phyloP scores from a whole-genome alignment of 92 coral and sea anemone genomes.

The Umimayanthus kanabou region DNA sequence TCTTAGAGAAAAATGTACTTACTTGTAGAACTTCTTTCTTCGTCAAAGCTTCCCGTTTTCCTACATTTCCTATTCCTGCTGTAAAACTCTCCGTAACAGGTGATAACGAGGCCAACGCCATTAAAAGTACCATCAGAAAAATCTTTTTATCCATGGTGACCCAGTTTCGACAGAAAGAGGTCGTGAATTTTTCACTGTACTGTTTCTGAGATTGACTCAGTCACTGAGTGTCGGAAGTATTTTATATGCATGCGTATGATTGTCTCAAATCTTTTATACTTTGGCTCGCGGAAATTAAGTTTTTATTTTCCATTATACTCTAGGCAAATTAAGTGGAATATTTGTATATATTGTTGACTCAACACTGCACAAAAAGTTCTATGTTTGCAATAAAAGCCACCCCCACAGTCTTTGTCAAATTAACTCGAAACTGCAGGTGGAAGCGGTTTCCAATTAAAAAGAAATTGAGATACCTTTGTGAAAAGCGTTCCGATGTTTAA shows the following conservation, averaged over 20 bases:
- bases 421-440: conserved; percentile 21
- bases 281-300: conserved; percentile 31
- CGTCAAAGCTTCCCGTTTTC: conserved; percentile 8
- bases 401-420: conserved; percentile 11
- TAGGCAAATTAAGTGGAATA: conserved; percentile 20
- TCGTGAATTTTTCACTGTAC: neutral
- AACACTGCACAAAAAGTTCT: conserved; percentile 1
- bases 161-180: neutral
- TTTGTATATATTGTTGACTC: conserved; percentile 8
- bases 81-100: conserved; percentile 23
- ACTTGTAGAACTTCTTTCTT: conserved; percentile 1
- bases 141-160: neutral
- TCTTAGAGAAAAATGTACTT: neutral
- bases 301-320: conserved; percentile 17
- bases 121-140: neutral
- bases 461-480: conserved; percentile 6
- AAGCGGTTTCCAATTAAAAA: conserved; percentile 3
- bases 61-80: conserved; percentile 41
- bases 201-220: neutral
- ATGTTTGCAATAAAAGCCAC: conserved; percentile 10
- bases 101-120: neutral
- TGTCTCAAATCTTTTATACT: conserved; percentile 2
- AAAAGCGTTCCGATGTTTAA: conserved; percentile 6
- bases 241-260: neutral
- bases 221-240: neutral